Evolutionary conservation across 2,888 invertebrate species (phyloP).

Genomic region (Sarcophaga carnaria): DNA sequence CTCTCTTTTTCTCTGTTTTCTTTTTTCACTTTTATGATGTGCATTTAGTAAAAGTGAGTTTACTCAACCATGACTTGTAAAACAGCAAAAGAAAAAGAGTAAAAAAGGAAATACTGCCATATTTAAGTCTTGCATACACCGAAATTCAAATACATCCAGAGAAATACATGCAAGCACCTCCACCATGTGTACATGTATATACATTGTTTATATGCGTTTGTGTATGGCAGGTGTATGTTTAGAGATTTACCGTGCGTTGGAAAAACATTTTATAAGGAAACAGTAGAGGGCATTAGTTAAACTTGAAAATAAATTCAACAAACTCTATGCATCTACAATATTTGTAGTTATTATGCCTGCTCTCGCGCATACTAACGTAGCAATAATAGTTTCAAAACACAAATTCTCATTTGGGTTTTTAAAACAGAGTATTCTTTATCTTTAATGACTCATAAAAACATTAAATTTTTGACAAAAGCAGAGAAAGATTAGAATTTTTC

Average conservation of each 20-base stretch:
- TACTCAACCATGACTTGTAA: conserved; percentile 64
- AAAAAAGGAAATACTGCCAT: conserved; percentile 28
- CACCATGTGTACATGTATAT: not conserved
- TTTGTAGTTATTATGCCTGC: not conserved
- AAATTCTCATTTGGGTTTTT: conserved; percentile 43
- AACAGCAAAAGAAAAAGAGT: not conserved
- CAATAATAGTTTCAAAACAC: conserved; percentile 39
- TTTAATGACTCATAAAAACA: conserved; percentile 50
- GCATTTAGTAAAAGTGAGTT: conserved; percentile 59
- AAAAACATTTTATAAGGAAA: not conserved
- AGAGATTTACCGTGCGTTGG: not conserved
- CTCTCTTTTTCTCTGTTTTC: too few species aligned
- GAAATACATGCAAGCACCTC: not conserved
- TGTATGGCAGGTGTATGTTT: too few species aligned
- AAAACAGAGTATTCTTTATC: conserved; percentile 23
- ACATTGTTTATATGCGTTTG: too few species aligned
- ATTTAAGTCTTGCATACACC: conserved; percentile 46
- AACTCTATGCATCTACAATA: not conserved
- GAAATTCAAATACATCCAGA: not conserved
- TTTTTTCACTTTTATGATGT: not conserved
- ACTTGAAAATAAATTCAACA: not conserved
- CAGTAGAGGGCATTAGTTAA: conserved; percentile 25
- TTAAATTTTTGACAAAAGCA: conserved; percentile 5
- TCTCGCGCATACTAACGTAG: not conserved
- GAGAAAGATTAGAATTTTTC: not conserved